A percentile compares a stretch with the other conserved stretches of the same genome.
These are phyloP conservation scores for Elephas maximus DNA, from an alignment of 2,113 vertebrate species.

Conservation along the genomic window DNA sequence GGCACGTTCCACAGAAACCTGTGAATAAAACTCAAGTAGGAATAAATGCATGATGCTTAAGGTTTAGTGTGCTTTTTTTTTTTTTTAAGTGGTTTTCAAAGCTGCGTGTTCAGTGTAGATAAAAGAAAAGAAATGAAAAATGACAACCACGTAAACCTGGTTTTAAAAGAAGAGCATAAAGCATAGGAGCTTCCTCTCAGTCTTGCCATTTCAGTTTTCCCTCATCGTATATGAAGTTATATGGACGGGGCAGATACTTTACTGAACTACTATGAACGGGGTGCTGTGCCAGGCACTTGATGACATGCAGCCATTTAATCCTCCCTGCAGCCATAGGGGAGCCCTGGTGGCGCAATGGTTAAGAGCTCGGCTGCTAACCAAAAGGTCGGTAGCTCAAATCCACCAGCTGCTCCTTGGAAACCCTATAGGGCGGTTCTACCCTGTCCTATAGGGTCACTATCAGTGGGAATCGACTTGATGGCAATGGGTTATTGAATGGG, in stretches of 20 bases:
- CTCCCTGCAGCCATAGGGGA: background rate
- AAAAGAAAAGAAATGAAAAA: background rate
- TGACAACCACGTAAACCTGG: background rate
- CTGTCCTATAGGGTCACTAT: no score
- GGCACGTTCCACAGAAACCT: background rate
- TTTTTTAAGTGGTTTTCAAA: constrained; percentile 3
- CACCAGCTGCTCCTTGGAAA: no score
- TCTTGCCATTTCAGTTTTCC: background rate
- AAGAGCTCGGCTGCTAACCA: no score
- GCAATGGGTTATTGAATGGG: no score
- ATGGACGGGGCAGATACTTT: background rate
- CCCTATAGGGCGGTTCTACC: no score
- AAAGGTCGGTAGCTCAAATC: no score
- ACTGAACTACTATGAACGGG: background rate
- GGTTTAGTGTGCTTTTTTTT: background rate
- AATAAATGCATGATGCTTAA: background rate
- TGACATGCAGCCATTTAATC: background rate
- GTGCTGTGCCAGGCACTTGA: background rate
- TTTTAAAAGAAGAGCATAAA: background rate
- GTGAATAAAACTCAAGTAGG: background rate
- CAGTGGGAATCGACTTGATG: no score
- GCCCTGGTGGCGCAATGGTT: no score
- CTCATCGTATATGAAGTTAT: background rate
- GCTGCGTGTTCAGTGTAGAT: background rate
- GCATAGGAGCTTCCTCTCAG: background rate